Evolutionary conservation across 2,113 vertebrate genomes (phyloP).

Genomic region (Columbina picui): DNA sequence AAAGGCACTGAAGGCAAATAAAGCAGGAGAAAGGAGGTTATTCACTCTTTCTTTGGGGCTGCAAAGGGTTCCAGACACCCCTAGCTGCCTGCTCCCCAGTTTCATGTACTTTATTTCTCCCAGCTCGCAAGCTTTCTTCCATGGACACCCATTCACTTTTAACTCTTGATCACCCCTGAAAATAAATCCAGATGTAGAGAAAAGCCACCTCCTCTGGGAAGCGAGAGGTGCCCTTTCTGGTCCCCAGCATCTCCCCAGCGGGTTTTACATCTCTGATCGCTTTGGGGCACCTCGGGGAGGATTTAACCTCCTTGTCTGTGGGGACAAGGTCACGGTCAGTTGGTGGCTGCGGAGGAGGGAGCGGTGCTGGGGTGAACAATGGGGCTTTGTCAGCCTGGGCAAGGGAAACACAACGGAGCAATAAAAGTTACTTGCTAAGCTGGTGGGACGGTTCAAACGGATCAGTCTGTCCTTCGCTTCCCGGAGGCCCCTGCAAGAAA

Average conservation of each 20-base stretch:
- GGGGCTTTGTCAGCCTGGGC: neutral
- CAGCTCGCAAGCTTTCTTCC: neutral
- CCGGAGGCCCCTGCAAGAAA: neutral
- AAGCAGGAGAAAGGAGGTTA: neutral
- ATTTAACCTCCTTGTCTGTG: neutral
- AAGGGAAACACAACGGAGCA: neutral
- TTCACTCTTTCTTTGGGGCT: neutral
- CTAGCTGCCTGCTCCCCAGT: neutral
- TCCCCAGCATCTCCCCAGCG: neutral
- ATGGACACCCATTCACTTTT: neutral
- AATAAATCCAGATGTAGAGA: neutral
- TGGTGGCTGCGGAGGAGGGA: neutral
- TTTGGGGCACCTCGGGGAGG: neutral
- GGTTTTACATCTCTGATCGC: neutral
- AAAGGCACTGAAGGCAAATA: neutral
- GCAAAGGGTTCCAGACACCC: neutral
- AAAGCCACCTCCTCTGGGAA: neutral
- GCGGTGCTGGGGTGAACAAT: neutral
- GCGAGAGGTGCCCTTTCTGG: neutral
- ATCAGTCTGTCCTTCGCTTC: neutral
- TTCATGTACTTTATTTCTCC: neutral
- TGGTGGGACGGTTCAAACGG: neutral
- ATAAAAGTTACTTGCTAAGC: neutral
- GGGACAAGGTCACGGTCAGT: neutral
- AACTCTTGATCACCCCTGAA: neutral